These are phyloP conservation scores for Bombus consobrinus DNA, from an alignment of 1,140 invertebrate genomes.

Conservation along the genomic window DNA sequence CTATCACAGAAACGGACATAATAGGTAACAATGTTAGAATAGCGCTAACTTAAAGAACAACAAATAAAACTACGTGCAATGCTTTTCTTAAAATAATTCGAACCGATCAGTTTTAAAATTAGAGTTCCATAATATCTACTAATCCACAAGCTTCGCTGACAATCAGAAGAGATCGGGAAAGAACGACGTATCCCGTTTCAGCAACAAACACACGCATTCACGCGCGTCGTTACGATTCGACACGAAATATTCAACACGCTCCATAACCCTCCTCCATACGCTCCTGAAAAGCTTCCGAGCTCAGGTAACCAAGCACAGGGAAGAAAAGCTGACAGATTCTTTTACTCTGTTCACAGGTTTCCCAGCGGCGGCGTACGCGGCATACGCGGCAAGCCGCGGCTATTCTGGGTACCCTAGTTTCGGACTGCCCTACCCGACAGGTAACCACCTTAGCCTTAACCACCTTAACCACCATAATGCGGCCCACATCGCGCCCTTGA, in stretches of 20 bases:
- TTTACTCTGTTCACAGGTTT: slow-evolving; percentile 90
- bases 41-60: neutral
- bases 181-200: neutral
- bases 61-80: neutral
- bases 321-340: slow-evolving; percentile 34
- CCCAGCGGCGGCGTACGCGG: slow-evolving; percentile 95
- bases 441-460: slow-evolving; percentile 90
- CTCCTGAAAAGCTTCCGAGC: neutral
- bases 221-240: neutral
- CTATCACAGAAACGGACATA: neutral
- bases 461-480: slow-evolving; percentile 83
- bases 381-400: slow-evolving; percentile 95
- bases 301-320: neutral
- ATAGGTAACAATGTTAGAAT: neutral
- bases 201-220: neutral
- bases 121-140: neutral
- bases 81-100: neutral
- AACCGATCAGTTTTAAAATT: neutral
- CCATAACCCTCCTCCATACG: neutral
- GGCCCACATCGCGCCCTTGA: slow-evolving; percentile 80
- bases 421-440: slow-evolving; percentile 97
- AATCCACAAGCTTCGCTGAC: neutral
- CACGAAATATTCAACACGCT: neutral
- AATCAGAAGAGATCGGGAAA: neutral
- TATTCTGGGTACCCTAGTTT: slow-evolving; percentile 98